Base-by-base conservation (phyloP, 2,888 invertebrate genomes). In the Steinernema carpocapsae region DNA sequence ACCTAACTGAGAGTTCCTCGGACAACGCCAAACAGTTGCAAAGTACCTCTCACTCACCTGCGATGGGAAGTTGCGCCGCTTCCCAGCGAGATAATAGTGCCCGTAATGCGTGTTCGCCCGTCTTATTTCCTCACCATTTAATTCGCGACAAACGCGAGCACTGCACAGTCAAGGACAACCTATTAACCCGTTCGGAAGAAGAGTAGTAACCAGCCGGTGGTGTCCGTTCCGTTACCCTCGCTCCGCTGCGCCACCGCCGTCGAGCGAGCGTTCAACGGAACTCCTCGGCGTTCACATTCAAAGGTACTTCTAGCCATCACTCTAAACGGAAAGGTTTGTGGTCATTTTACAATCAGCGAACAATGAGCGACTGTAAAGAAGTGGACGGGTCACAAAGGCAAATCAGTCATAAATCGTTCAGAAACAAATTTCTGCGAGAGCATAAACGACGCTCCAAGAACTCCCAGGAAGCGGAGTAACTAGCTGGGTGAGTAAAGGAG, bases 101-200 rank as follows among this genome's bases (percentile, higher is more conserved):
- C 32, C 64, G 26, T 64, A 64, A 64, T 64, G 64, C 17, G 64
- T 64, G 64, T 64, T 64, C 64, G 64, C 17, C 26, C 64, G 64
- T 64, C 64, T 64, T 64, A 64, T 64, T 64, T 64, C 64, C 64
- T 64, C 64, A 29, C 64, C 64, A 64, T 64, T 64, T 64, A 64
- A 64, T 64, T 64, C 64, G 64, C 64, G 64, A 64, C 64, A 64
- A 64, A 64, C 64, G 64, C 32, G 64, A 26, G 64, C 64, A 26
- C 17, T 17, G 64, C 24, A 32, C 64, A 29, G 64, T 64, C 64
- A 64, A 64, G 64, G 64, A 64, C 64, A 64, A 64, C 64, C 64
- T 32, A 64, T 64, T 37, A 64, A 64, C 64, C 37, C 64, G 64
- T 37, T 64, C 64, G 64, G 37, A 29, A 29, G 64, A 64, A 29